These are phyloP conservation scores for Larimichthys crocea DNA, from an alignment of 2,113 vertebrate species.

Conservation along the genomic window DNA sequence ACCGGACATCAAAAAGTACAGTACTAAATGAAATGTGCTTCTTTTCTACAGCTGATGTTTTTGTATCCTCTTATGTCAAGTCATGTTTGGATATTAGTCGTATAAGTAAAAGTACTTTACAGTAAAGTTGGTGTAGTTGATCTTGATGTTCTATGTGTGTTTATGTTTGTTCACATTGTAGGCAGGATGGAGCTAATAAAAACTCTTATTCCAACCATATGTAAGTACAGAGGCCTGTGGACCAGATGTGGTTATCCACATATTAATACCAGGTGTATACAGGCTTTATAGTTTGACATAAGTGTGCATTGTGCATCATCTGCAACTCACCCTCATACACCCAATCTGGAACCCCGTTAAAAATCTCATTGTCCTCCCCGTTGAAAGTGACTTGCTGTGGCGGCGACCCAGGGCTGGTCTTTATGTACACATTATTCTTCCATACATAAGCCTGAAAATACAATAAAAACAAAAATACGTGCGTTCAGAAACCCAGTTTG, in stretches of 20 bases:
- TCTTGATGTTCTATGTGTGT: no score
- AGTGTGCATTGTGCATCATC: neutral
- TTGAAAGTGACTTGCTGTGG: conserved; percentile 85
- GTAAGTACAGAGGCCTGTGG: neutral
- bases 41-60: no score
- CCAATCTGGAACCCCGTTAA: conserved; percentile 98
- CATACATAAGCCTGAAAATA: conserved; percentile 88
- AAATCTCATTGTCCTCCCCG: conserved; percentile 87
- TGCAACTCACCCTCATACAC: conserved; percentile 93
- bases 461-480: neutral
- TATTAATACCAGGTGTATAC: neutral
- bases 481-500: neutral
- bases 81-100: no score
- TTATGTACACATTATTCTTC: conserved; percentile 91
- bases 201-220: neutral
- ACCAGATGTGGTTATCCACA: neutral
- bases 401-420: conserved; percentile 79
- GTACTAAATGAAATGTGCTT: no score
- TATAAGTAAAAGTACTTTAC: no score
- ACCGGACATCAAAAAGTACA: no score
- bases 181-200: no score
- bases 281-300: neutral
- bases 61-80: no score
- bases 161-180: no score
- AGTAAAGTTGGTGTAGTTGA: no score